Evolutionary conservation across 2,113 vertebrate species (phyloP).

Genomic region (Pontoporia blainvillei): DNA sequence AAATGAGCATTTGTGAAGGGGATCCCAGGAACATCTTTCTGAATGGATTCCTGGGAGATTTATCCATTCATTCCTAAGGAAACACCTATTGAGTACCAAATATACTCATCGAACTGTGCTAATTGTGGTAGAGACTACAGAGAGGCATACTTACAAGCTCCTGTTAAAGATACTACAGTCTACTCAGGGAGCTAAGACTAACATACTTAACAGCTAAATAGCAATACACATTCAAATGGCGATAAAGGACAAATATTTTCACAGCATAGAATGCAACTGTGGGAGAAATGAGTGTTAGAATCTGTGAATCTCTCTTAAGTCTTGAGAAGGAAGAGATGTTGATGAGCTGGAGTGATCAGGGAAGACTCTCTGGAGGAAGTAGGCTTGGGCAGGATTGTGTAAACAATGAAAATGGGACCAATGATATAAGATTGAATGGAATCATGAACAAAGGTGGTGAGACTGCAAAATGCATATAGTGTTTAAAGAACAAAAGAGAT

Average conservation of each 20-base stretch:
- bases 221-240: background rate
- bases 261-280: background rate
- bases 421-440: background rate
- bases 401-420: background rate
- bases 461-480: background rate
- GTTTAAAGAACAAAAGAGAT: background rate
- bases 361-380: slow-evolving; percentile 1
- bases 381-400: background rate
- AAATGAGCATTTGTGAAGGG: background rate
- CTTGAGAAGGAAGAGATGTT: background rate
- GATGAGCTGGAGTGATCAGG: background rate
- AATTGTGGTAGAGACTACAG: background rate
- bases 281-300: background rate
- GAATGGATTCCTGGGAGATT: slow-evolving; percentile 4
- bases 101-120: background rate
- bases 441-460: background rate
- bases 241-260: slow-evolving; percentile 8
- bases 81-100: background rate
- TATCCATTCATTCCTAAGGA: background rate
- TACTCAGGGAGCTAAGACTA: background rate
- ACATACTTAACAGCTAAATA: background rate
- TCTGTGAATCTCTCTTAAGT: background rate
- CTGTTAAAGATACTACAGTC: background rate
- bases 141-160: background rate
- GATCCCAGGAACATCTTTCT: slow-evolving; percentile 11